Conservation (phyloP, 1,140 invertebrate genomes). For the Drosophila triauraria region DNA sequence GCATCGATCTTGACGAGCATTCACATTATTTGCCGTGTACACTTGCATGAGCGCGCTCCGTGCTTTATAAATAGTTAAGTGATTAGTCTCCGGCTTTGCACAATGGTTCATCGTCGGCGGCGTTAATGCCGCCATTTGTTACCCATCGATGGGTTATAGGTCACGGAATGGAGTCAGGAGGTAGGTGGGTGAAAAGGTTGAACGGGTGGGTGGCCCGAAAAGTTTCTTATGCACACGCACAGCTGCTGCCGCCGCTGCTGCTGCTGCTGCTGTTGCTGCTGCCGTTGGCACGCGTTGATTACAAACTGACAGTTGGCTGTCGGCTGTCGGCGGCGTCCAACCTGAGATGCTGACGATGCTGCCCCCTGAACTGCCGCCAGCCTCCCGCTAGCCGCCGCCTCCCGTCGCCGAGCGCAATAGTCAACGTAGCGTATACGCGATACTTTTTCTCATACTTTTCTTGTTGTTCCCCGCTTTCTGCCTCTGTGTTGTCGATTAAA, state of each 20-base stretch:
- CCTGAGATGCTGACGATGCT: slow-evolving; percentile 31
- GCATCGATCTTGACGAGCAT: background rate
- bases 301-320: slow-evolving; percentile 68
- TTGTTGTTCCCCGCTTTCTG: slow-evolving; percentile 8
- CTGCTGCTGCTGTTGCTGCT: slow-evolving; percentile 20
- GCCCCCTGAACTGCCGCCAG: slow-evolving; percentile 10
- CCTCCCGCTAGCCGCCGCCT: background rate
- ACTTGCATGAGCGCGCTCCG: slow-evolving; percentile 33
- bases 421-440: slow-evolving; percentile 71
- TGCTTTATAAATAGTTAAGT: slow-evolving; percentile 48
- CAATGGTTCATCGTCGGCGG: slow-evolving; percentile 9
- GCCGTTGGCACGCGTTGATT: slow-evolving; percentile 63
- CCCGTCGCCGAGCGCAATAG: slow-evolving; percentile 24
- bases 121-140: slow-evolving; percentile 28
- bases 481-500: slow-evolving; percentile 63
- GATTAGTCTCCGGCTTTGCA: slow-evolving; percentile 45
- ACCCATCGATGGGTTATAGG: slow-evolving; percentile 28
- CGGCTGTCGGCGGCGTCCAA: slow-evolving; percentile 34
- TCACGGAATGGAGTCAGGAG: slow-evolving; percentile 15
- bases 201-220: slow-evolving; percentile 12
- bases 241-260: slow-evolving; percentile 18
- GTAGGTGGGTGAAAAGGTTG: background rate
- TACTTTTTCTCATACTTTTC: slow-evolving; percentile 52
- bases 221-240: slow-evolving; percentile 62
- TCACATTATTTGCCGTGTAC: slow-evolving; percentile 19